Percentiles rank a stretch among this genome's conserved stretches.
Evolutionary conservation across 2,113 vertebrate genomes (phyloP).

Genomic region (Chaetorhynchus papuensis): DNA sequence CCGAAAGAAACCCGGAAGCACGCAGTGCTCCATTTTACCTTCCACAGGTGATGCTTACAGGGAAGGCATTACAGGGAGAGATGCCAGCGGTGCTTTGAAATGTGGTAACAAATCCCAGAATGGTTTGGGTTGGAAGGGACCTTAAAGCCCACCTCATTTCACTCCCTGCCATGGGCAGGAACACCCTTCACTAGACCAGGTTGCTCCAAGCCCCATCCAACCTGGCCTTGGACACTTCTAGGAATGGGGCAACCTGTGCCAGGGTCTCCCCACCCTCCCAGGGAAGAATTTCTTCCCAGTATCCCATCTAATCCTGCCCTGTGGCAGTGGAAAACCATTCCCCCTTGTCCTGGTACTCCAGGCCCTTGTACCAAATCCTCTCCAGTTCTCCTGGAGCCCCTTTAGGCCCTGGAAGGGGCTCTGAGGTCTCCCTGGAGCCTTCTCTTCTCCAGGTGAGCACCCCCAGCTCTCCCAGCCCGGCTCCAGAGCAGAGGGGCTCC

Average conservation of each 20-base stretch:
- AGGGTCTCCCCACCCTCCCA: neutral
- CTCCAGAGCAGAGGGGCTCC: neutral
- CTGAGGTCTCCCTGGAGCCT: fast-evolving
- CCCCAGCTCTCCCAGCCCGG: neutral
- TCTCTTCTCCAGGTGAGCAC: neutral
- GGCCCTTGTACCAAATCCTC: fast-evolving
- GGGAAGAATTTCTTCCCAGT: neutral
- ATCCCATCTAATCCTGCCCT: neutral
- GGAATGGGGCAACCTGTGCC: neutral
- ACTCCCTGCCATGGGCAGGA: neutral
- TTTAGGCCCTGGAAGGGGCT: neutral
- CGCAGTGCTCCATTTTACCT: neutral
- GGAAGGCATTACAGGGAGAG: neutral
- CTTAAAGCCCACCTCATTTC: neutral
- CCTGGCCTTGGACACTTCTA: neutral
- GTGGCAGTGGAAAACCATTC: neutral
- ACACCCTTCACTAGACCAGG: fast-evolving
- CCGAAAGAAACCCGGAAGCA: neutral
- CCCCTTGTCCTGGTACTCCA: neutral
- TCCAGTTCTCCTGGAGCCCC: neutral
- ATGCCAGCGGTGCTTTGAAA: neutral
- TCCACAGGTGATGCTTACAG: neutral
- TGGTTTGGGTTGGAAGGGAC: neutral
- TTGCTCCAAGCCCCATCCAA: fast-evolving
- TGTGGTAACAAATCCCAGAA: neutral